Conservation (phyloP, 2,888 invertebrate genomes). For the Callyntrura guangdongensis region DNA sequence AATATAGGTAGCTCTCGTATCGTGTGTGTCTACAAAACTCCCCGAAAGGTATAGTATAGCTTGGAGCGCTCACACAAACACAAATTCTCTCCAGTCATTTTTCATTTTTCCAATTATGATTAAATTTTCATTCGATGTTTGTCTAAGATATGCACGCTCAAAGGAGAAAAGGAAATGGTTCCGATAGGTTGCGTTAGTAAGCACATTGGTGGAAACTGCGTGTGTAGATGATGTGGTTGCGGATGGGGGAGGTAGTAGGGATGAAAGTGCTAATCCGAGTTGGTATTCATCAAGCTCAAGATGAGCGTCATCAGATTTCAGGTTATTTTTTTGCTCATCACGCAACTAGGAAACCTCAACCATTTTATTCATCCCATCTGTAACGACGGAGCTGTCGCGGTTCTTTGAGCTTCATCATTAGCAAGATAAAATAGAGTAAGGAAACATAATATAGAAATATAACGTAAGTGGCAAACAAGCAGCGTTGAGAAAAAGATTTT, state of each 20-base stretch:
- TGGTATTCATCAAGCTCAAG: neutral
- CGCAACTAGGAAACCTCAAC: neutral
- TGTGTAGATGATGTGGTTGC: neutral
- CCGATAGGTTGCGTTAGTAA: too few relatives aligned
- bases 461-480: too few relatives aligned
- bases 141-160: neutral
- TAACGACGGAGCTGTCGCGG: neutral
- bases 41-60: neutral
- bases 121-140: conserved; percentile 10
- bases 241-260: neutral
- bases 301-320: conserved; percentile 18
- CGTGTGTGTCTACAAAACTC: too few relatives aligned
- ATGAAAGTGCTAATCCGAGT: too few relatives aligned
- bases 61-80: too few relatives aligned
- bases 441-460: too few relatives aligned
- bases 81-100: neutral
- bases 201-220: neutral
- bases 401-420: neutral
- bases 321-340: neutral
- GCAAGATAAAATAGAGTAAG: too few relatives aligned
- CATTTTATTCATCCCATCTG: neutral
- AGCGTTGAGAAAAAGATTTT: too few relatives aligned
- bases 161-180: neutral
- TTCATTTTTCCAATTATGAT: conserved; percentile 51
- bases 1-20: too few relatives aligned